phyloP scores from a whole-genome alignment of 2,797 vertebrate genomes.

The Emydoidea blandingii region DNA sequence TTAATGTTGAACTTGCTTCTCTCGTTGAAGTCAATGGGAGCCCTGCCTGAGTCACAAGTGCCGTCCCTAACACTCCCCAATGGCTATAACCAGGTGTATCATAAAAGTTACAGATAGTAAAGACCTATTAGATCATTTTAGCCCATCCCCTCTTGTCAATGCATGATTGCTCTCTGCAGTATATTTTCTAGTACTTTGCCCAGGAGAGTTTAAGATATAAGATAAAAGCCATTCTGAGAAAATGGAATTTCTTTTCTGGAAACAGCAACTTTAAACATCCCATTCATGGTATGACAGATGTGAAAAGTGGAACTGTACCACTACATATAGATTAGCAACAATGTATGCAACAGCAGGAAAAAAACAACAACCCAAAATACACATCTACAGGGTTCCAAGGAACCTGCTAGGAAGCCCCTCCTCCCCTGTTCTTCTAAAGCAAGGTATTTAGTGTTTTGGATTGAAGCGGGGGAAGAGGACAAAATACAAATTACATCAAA shows the following conservation, averaged over 20 bases:
- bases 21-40: constrained; percentile 55
- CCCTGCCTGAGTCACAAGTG: constrained; percentile 51
- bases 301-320: not conserved
- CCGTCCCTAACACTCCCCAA: constrained; percentile 69
- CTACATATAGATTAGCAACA: constrained; percentile 9
- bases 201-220: constrained; percentile 22
- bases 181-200: constrained; percentile 12
- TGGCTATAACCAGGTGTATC: constrained; percentile 68
- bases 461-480: constrained; percentile 48
- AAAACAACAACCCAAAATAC: constrained; percentile 16
- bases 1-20: constrained; percentile 52
- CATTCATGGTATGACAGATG: constrained; percentile 42
- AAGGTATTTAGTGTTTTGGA: constrained; percentile 9
- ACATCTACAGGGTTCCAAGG: not conserved
- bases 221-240: constrained; percentile 22
- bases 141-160: not conserved
- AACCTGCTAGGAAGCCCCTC: constrained; percentile 23
- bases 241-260: constrained; percentile 30
- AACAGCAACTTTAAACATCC: not conserved
- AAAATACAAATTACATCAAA: constrained; percentile 39
- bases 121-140: constrained; percentile 42
- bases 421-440: constrained; percentile 26
- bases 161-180: constrained; percentile 23
- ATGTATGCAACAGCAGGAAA: not conserved
- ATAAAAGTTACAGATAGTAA: constrained; percentile 53